Evolutionary conservation across 2,797 vertebrate genomes (phyloP), one percentile per base, ranked within the genome.

Genomic region (Pachyuromys duprasi): DNA sequence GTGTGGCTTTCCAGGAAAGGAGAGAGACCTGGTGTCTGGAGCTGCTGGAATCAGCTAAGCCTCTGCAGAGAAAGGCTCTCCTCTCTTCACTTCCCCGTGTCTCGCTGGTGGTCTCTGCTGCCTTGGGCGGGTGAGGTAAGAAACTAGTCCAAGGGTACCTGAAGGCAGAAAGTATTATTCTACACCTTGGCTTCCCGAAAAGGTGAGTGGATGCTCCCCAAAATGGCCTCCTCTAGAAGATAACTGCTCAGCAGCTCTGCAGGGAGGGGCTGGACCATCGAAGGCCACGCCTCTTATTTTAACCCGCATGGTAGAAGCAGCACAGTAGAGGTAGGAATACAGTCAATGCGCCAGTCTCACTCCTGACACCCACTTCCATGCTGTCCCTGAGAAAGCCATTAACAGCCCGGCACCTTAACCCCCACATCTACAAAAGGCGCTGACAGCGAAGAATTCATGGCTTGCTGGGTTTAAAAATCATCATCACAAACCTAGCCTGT

Each of bases 111-210:
- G 75, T 69, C 49, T 45, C 13, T 1, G 74, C 31, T 69, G 8
- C 55, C 57, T 91, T 89, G 14, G 8, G 57, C 67, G 42, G 24
- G 57, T 89, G 87, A 39, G 69, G 87, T 86, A 84, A 70, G 95
- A 92, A 90, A 28, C 4, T 0, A 62, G 57, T 62, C 74, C 39
- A 4, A 17, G 24, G 60, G 57, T 7, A 6, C 15, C 20, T 53
- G 2, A 93, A 79, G 72, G 60, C 69, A 95, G 42, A 93, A 94
- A 72, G 69, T 15, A 62, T 60, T 76, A 11, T 89, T 55, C 78
- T 78, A 42, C 2, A 87, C 49, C n/a, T 86, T 72, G 15, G 2
- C 53, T 84, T 81, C 75, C 78, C 74, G 15, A 24, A 15, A 53
- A 75, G 12, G 24, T 39, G 18, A 15, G 2, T 2, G 0, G n/a